Evolutionary conservation across 2,113 vertebrate genomes (phyloP).

Genomic region (Abramis brama): DNA sequence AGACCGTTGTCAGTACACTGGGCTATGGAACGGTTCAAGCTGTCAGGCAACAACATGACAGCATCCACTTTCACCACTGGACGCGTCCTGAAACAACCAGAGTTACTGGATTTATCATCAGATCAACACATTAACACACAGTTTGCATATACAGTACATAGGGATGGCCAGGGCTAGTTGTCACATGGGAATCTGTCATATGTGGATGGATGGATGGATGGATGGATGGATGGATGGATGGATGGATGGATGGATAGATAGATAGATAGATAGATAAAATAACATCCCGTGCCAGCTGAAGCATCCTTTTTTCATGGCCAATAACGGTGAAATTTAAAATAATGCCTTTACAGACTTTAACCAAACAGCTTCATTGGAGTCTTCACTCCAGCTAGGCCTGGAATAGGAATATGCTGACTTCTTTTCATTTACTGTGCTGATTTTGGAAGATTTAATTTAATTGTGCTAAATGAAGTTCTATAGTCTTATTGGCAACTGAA

Average conservation of each 20-base stretch:
- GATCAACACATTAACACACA: not conserved
- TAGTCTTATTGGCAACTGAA: not conserved
- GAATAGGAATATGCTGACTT: not conserved
- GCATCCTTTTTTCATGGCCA: not conserved
- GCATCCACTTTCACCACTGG: constrained; percentile 88
- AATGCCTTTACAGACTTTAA: not conserved
- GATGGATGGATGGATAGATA: too few species aligned
- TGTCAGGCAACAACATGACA: constrained; percentile 78
- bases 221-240: too few species aligned
- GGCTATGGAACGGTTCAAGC: constrained; percentile 80
- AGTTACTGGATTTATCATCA: not conserved
- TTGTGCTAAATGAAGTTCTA: not conserved
- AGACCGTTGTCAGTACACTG: constrained; percentile 79
- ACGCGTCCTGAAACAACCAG: constrained; percentile 80
- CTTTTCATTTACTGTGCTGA: not conserved
- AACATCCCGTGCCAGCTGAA: not conserved
- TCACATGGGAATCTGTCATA: too few species aligned
- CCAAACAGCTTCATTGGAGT: not conserved
- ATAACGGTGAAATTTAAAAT: not conserved
- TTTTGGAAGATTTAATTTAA: not conserved
- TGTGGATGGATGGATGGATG: not conserved
- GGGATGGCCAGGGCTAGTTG: not conserved
- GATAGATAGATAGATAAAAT: too few species aligned
- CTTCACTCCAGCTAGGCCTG: not conserved
- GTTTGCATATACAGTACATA: not conserved